Conservation (phyloP, 1,140 invertebrate species). For the Lordiphosa mommai region DNA sequence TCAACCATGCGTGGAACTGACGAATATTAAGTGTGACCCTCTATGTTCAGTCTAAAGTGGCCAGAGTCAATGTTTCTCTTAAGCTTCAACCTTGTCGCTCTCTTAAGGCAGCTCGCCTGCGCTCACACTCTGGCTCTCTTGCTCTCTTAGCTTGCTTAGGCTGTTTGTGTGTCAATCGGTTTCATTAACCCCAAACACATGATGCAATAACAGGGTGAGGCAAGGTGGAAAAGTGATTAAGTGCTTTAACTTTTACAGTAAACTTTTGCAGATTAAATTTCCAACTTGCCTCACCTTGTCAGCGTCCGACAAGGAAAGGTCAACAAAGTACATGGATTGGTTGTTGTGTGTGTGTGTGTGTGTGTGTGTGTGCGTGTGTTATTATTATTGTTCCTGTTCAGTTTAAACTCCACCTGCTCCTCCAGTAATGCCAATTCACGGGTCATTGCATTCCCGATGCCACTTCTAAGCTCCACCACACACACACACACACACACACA, state of each 20-base stretch:
- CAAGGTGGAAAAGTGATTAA: too few relatives aligned
- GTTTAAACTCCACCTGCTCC: neutral
- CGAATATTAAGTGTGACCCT: too few relatives aligned
- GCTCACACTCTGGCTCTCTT: constrained; percentile 16
- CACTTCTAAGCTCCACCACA: constrained; percentile 1
- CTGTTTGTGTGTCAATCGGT: constrained; percentile 79
- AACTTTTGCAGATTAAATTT: too few relatives aligned
- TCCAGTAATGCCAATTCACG: neutral
- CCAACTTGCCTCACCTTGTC: too few relatives aligned
- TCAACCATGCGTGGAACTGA: too few relatives aligned
- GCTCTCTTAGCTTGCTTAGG: constrained; percentile 27
- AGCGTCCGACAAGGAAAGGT: constrained; percentile 48
- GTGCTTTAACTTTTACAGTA: too few relatives aligned
- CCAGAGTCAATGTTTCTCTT: too few relatives aligned
- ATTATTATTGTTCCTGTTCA: constrained; percentile 1
- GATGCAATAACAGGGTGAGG: constrained; percentile 4
- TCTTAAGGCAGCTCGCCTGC: constrained; percentile 1
- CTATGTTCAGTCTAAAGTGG: too few relatives aligned
- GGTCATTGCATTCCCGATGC: constrained; percentile 29
- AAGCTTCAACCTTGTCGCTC: neutral
- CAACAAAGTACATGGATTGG: constrained; percentile 56
- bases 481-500: too few relatives aligned
- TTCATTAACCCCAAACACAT: constrained; percentile 73
- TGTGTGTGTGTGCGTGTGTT: constrained; percentile 7
- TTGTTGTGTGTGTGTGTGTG: neutral